phyloP scores from a whole-genome alignment of 2,888 invertebrate species.

The Ichneumon xanthorius region DNA sequence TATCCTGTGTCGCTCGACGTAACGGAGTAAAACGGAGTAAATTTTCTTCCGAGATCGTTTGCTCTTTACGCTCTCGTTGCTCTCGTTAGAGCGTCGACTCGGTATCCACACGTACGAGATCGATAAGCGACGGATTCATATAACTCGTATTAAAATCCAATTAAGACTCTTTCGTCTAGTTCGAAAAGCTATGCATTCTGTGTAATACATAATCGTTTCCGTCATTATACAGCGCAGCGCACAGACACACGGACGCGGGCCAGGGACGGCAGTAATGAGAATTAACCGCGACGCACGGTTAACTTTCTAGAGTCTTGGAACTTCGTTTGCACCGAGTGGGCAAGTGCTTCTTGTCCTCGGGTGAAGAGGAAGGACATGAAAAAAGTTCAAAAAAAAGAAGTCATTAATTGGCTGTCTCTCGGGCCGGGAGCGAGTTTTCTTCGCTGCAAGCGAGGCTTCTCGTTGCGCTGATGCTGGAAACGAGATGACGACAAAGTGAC shows the following conservation, averaged over 20 bases:
- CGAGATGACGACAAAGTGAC: slow-evolving; percentile 36
- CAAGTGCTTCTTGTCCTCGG: slow-evolving; percentile 37
- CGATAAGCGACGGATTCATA: slow-evolving; percentile 1
- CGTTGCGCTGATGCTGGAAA: slow-evolving; percentile 20
- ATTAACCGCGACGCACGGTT: slow-evolving; percentile 46
- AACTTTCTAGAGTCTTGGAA: slow-evolving; percentile 58
- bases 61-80: background rate
- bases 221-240: slow-evolving; percentile 24
- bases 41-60: slow-evolving; percentile 13
- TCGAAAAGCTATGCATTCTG: slow-evolving; percentile 5
- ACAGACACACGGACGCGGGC: background rate
- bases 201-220: slow-evolving; percentile 63
- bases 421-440: slow-evolving; percentile 33
- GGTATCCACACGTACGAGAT: background rate
- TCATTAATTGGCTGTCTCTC: slow-evolving; percentile 44
- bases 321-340: slow-evolving; percentile 36
- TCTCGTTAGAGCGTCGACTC: background rate
- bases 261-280: slow-evolving; percentile 39
- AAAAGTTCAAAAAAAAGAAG: background rate
- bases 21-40: slow-evolving; percentile 33
- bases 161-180: slow-evolving; percentile 22
- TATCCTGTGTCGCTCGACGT: slow-evolving; percentile 23
- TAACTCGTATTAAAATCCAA: slow-evolving; percentile 27
- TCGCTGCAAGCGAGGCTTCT: background rate
- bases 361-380: background rate